These are phyloP conservation scores for Epicauta chinensis DNA, from an alignment of 1,140 invertebrate species.

Conservation along the genomic window DNA sequence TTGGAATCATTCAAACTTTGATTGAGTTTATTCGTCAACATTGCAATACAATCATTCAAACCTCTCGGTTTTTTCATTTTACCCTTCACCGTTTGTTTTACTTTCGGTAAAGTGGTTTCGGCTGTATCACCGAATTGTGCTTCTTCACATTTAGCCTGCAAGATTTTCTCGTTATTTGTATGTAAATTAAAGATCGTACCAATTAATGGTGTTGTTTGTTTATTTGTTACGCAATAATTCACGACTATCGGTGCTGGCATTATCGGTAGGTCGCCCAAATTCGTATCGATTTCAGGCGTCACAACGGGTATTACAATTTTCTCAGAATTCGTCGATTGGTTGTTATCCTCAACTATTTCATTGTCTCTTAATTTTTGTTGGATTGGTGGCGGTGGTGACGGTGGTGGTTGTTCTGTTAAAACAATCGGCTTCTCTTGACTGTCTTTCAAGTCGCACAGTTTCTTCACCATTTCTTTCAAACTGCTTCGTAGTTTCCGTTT, in stretches of 20 bases:
- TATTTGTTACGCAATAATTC: neutral
- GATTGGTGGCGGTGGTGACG: neutral
- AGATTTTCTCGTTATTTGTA: constrained; percentile 23
- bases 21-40: constrained; percentile 48
- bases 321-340: neutral
- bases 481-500: neutral
- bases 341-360: too few relatives aligned
- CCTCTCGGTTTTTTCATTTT: constrained; percentile 42
- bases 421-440: neutral
- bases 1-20: constrained; percentile 19
- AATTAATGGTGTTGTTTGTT: constrained; percentile 21
- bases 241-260: neutral
- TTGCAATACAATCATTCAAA: constrained; percentile 50
- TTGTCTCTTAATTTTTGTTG: neutral
- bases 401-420: neutral
- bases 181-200: constrained; percentile 28
- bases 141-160: constrained; percentile 26
- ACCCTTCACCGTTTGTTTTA: constrained; percentile 32
- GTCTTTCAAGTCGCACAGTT: too few relatives aligned
- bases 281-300: neutral
- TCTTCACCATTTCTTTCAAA: too few relatives aligned
- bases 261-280: neutral
- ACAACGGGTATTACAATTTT: constrained; percentile 13
- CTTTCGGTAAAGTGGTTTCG: neutral
- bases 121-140: neutral